A percentile compares a stretch with the other conserved stretches of the same genome.
phyloP scores from a whole-genome alignment of 2,888 invertebrate genomes.

The Bimastos eiseni region DNA sequence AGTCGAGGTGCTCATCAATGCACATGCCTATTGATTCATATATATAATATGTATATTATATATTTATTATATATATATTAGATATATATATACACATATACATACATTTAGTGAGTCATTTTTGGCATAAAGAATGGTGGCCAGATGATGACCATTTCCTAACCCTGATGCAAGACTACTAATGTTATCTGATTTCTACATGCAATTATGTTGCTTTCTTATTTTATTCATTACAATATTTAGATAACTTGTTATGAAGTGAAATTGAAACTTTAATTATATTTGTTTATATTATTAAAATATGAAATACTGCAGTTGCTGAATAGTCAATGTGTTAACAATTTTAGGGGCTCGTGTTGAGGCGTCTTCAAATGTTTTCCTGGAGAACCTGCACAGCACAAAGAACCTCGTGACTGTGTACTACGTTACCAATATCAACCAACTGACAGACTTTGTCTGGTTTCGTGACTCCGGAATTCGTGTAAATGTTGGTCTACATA shows the following conservation, averaged over 20 bases:
- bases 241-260: background rate
- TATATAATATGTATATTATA: no score
- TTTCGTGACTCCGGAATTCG: constrained; percentile 35
- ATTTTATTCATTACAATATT: background rate
- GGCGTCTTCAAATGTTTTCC: constrained; percentile 53
- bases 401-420: constrained; percentile 51
- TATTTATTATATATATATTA: no score
- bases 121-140: no score
- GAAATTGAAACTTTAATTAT: background rate
- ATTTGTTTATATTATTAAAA: background rate
- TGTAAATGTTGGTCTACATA: constrained; percentile 49
- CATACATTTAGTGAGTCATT: no score
- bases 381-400: constrained; percentile 52
- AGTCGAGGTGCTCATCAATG: no score
- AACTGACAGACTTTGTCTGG: constrained; percentile 35
- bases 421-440: constrained; percentile 49
- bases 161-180: background rate
- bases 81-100: no score
- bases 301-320: background rate
- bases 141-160: background rate
- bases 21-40: no score
- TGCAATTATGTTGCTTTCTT: background rate
- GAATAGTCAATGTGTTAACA: background rate
- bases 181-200: background rate
- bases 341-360: constrained; percentile 28